A percentile compares a stretch with the other conserved stretches of the same genome.
These are phyloP conservation scores for Encarsia formosa DNA, from an alignment of 2,888 invertebrate genomes.

Conservation along the genomic window DNA sequence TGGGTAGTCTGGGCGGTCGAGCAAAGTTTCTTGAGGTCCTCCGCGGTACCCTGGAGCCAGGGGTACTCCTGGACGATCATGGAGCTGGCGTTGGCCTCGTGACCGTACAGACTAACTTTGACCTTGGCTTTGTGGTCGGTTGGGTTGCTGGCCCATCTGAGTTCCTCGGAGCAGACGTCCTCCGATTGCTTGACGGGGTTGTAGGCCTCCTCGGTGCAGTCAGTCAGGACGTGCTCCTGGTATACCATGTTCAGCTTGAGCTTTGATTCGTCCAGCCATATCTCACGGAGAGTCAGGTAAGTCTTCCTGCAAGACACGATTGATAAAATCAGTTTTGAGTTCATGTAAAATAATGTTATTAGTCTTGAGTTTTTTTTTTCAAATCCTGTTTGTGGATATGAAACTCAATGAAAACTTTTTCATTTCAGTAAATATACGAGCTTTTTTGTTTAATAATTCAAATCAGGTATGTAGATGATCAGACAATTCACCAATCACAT, in stretches of 20 bases:
- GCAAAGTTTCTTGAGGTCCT: constrained; percentile 38
- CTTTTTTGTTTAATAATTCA: no score
- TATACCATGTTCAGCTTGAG: constrained; percentile 43
- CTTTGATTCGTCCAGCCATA: constrained; percentile 35
- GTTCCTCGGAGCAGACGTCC: constrained; percentile 11
- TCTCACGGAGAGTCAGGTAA: constrained; percentile 40
- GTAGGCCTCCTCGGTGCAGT: constrained; percentile 38
- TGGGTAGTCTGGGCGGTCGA: constrained; percentile 15
- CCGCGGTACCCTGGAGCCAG: constrained; percentile 37
- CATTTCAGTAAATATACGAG: no score
- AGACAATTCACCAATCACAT: no score
- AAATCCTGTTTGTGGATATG: no score
- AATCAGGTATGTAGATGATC: no score
- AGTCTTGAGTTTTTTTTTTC: no score
- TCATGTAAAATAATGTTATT: no score
- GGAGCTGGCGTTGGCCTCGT: constrained; percentile 25
- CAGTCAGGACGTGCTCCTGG: constrained; percentile 37
- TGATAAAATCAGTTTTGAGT: no score
- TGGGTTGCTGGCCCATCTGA: background rate
- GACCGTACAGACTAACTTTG: constrained; percentile 17
- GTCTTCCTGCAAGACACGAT: constrained; percentile 36
- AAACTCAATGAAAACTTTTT: no score
- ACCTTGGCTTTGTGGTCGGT: constrained; percentile 4
- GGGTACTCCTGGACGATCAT: constrained; percentile 28
- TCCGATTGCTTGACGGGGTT: background rate